Conservation (phyloP, 2,888 invertebrate genomes). For the Nycteola revayana region DNA sequence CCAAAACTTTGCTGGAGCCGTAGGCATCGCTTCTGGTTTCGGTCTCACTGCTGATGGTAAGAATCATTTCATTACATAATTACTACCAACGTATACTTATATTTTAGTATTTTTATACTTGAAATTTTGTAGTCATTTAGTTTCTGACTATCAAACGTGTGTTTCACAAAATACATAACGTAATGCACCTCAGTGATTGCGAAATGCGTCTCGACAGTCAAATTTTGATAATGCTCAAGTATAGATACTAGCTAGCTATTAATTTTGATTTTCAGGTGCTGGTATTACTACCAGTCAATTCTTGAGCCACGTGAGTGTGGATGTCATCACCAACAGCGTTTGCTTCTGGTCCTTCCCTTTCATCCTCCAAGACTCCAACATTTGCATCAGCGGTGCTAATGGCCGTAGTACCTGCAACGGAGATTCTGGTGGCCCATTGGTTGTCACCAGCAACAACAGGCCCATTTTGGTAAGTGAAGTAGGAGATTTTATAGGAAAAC, state of each 20-base stretch:
- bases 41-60: conserved; percentile 38
- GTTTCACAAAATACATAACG: not conserved
- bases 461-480: conserved; percentile 40
- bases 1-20: conserved; percentile 31
- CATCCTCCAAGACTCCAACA: conserved; percentile 39
- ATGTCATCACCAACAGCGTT: conserved; percentile 41
- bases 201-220: conserved; percentile 34
- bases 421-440: conserved; percentile 63
- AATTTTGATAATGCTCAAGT: conserved; percentile 55
- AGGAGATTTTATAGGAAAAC: too few species aligned
- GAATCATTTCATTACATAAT: conserved; percentile 1
- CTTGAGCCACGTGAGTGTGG: conserved; percentile 39
- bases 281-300: conserved; percentile 17
- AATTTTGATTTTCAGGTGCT: conserved; percentile 24
- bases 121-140: too few species aligned
- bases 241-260: conserved; percentile 53
- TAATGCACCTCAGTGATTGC: too few species aligned
- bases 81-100: too few species aligned
- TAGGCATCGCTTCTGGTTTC: conserved; percentile 45
- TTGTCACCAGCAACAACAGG: conserved; percentile 29
- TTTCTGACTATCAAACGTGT: too few species aligned
- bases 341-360: conserved; percentile 40
- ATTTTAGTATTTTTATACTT: too few species aligned
- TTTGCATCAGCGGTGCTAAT: conserved; percentile 48
- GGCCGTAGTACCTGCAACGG: conserved; percentile 45